Evolutionary conservation across 2,888 invertebrate genomes (phyloP).

Genomic region (Gryllus longicercus): DNA sequence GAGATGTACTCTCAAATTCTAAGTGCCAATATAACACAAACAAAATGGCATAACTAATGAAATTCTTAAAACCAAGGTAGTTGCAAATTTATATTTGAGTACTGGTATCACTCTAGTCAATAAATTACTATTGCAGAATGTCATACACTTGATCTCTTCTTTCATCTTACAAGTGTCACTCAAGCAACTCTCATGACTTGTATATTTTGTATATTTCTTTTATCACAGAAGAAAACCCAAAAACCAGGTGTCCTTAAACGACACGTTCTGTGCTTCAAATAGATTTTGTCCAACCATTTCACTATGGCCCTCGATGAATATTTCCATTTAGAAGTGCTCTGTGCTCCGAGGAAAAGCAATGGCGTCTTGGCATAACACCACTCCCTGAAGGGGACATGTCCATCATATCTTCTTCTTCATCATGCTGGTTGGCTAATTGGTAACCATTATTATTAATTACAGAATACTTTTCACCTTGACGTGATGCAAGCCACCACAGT

Average conservation of each 20-base stretch:
- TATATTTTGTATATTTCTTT: not conserved
- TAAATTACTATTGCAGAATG: not conserved
- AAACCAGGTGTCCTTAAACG: not conserved
- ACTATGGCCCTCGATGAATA: slow-evolving; percentile 28
- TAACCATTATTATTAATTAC: slow-evolving; percentile 37
- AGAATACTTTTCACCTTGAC: slow-evolving; percentile 39
- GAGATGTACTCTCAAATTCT: too few relatives aligned
- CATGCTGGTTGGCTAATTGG: slow-evolving; percentile 40
- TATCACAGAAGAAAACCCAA: slow-evolving; percentile 4
- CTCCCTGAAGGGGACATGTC: slow-evolving; percentile 33
- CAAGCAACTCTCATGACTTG: not conserved
- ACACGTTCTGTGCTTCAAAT: not conserved
- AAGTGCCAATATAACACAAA: too few relatives aligned
- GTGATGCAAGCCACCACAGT: slow-evolving; percentile 44
- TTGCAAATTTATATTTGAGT: not conserved
- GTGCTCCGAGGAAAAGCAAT: slow-evolving; percentile 32
- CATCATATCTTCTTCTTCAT: slow-evolving; percentile 39
- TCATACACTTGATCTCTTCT: not conserved
- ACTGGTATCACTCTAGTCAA: not conserved
- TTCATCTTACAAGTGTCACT: not conserved
- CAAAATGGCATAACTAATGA: too few relatives aligned
- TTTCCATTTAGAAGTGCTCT: slow-evolving; percentile 33
- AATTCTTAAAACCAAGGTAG: too few relatives aligned
- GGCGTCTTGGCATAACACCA: slow-evolving; percentile 18
- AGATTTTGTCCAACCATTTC: not conserved